phyloP scores from a whole-genome alignment of 2,888 invertebrate species.

The Congeria kusceri region DNA sequence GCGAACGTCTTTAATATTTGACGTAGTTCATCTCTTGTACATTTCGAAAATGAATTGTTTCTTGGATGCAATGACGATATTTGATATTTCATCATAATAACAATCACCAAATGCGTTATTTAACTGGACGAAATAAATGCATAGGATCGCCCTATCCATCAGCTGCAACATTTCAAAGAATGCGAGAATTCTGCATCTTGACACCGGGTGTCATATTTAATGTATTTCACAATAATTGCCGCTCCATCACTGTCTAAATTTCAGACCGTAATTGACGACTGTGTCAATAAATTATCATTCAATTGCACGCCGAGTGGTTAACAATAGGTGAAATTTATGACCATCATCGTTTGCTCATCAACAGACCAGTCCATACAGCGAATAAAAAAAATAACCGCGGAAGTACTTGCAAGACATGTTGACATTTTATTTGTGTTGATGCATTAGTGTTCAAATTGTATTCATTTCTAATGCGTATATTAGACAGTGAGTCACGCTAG shows the following conservation, averaged over 20 bases:
- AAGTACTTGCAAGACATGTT: conserved; percentile 12
- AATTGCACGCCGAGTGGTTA: conserved; percentile 11
- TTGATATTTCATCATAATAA: no score
- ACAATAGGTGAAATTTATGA: conserved; percentile 33
- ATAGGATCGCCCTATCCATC: no score
- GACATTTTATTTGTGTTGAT: conserved; percentile 1
- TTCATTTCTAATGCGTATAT: background rate
- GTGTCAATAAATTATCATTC: conserved; percentile 45
- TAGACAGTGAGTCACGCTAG: no score
- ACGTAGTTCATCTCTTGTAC: no score
- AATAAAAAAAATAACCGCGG: conserved; percentile 4
- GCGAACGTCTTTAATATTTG: no score
- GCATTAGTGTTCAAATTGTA: background rate
- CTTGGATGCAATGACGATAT: no score
- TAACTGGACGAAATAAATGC: no score
- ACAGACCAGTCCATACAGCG: conserved; percentile 17
- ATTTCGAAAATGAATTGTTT: no score
- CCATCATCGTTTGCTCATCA: background rate
- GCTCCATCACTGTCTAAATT: conserved; percentile 33
- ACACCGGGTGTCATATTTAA: conserved; percentile 38
- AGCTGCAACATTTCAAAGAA: conserved; percentile 5
- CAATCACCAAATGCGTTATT: no score
- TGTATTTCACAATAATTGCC: conserved; percentile 23
- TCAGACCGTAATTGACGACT: conserved; percentile 23
- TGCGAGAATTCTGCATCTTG: conserved; percentile 15